These are phyloP conservation scores for Pantherophis alleghaniensis DNA, from an alignment of 2,797 vertebrate genomes.

Conservation along the genomic window DNA sequence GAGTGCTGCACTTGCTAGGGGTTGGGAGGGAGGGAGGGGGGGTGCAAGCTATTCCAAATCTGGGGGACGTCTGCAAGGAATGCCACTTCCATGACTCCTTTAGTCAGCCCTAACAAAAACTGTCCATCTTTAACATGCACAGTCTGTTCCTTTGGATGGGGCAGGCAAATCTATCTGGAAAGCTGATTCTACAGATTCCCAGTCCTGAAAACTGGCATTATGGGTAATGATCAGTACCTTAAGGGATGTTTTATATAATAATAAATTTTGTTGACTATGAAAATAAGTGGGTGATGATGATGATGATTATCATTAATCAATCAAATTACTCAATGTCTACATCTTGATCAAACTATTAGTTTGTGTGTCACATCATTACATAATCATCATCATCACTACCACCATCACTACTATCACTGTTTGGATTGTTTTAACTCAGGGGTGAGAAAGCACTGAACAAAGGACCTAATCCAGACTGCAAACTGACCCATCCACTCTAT, in stretches of 20 bases:
- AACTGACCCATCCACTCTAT: background rate
- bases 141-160: background rate
- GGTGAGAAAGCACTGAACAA: background rate
- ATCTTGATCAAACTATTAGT: background rate
- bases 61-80: background rate
- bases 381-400: background rate
- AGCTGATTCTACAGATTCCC: background rate
- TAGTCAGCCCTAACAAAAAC: background rate
- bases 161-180: background rate
- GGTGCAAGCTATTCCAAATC: background rate
- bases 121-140: background rate
- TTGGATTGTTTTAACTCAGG: background rate
- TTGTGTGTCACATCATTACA: background rate
- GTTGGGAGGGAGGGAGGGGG: background rate
- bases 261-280: conserved; percentile 5
- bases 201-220: background rate
- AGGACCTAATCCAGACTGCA: background rate
- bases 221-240: background rate
- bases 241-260: background rate
- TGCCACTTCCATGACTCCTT: background rate
- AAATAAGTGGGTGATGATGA: background rate
- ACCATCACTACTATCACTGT: background rate
- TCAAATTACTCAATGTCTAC: background rate
- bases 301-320: background rate
- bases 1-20: background rate